Conservation (phyloP, 2,888 invertebrate genomes). For the Epsilonema sp. region DNA sequence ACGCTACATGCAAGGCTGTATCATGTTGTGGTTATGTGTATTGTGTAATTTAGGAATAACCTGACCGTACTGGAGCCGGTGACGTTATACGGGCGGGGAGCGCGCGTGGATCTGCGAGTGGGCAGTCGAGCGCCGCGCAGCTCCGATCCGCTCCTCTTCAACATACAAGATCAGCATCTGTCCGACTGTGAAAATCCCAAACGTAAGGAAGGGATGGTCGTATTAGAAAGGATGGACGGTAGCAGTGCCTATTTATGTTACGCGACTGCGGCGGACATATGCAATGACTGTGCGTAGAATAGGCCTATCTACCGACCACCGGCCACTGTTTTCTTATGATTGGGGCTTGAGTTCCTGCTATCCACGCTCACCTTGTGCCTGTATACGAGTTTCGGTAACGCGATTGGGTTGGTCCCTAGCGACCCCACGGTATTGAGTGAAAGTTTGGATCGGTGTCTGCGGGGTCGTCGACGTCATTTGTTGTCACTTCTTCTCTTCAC, state of each 20-base stretch:
- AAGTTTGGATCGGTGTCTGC: too few relatives aligned
- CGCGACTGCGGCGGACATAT: not conserved
- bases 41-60: conserved; percentile 52
- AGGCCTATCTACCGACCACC: not conserved
- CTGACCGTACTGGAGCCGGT: conserved; percentile 71
- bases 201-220: too few relatives aligned
- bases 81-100: conserved; percentile 60
- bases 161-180: conserved; percentile 48
- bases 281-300: too few relatives aligned
- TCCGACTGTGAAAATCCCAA: conserved; percentile 40
- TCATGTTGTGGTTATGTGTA: too few relatives aligned
- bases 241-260: not conserved
- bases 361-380: too few relatives aligned
- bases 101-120: conserved; percentile 63
- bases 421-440: too few relatives aligned
- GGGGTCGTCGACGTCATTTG: too few relatives aligned
- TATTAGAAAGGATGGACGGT: not conserved
- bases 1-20: too few relatives aligned
- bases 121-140: conserved; percentile 65
- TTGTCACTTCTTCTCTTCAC: too few relatives aligned
- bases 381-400: too few relatives aligned
- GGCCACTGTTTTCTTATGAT: not conserved
- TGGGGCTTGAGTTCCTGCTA: not conserved
- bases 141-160: conserved; percentile 53
- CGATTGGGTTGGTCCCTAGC: too few relatives aligned